Evolutionary conservation across 2,797 vertebrate species (phyloP).

Genomic region (Dermochelys coriacea): DNA sequence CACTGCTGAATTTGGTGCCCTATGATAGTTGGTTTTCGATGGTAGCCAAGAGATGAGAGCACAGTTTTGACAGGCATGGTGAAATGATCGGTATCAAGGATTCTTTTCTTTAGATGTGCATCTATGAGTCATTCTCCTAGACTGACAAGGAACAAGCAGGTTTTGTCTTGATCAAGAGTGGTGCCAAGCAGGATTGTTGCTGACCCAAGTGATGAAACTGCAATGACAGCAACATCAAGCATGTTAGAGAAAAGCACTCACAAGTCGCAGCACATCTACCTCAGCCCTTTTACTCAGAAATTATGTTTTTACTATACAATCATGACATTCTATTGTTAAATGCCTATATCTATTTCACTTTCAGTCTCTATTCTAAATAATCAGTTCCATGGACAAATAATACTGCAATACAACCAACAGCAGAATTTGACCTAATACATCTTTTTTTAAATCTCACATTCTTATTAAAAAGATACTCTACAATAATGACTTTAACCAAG

Average conservation of each 20-base stretch:
- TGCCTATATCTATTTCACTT: slow-evolving; percentile 43
- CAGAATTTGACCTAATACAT: slow-evolving; percentile 32
- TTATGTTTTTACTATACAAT: slow-evolving; percentile 41
- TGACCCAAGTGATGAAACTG: not conserved
- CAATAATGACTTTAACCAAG: slow-evolving; percentile 20
- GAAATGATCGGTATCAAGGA: not conserved
- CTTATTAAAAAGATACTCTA: slow-evolving; percentile 16
- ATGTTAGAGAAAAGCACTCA: not conserved
- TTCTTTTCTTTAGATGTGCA: not conserved
- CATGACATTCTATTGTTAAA: slow-evolving; percentile 38
- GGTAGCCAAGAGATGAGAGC: not conserved
- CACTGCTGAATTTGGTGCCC: not conserved
- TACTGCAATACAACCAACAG: slow-evolving; percentile 26
- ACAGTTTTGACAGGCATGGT: not conserved
- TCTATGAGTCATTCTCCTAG: no score
- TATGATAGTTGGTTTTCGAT: not conserved
- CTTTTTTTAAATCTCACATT: slow-evolving; percentile 29
- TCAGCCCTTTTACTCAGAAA: slow-evolving; percentile 45
- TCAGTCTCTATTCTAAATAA: slow-evolving; percentile 40
- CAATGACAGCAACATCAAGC: not conserved
- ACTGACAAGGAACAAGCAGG: not conserved
- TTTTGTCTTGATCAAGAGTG: not conserved
- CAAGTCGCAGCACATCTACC: slow-evolving; percentile 31
- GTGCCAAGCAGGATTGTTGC: not conserved
- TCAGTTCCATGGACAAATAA: slow-evolving; percentile 25